These are phyloP conservation scores for Ovis canadensis DNA, from an alignment of 2,113 vertebrate genomes.

Conservation along the genomic window DNA sequence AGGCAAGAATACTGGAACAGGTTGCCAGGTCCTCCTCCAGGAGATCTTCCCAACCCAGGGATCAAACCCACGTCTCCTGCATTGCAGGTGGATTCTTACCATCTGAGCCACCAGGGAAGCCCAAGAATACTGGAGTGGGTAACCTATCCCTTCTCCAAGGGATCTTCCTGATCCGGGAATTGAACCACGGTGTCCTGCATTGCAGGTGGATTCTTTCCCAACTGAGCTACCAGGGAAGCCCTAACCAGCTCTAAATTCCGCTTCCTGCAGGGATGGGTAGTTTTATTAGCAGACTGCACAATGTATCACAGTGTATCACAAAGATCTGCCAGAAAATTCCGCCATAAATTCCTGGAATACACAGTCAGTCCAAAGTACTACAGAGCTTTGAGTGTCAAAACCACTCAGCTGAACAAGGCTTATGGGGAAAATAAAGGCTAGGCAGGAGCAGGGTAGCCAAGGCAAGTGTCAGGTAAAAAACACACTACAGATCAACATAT, in stretches of 20 bases:
- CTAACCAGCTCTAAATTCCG: not conserved
- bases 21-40: not conserved
- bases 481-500: accelerated
- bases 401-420: not conserved
- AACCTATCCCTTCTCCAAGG: not conserved
- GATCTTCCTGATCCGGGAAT: not conserved
- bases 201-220: not conserved
- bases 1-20: not conserved
- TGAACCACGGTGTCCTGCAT: accelerated
- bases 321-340: not conserved
- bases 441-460: not conserved
- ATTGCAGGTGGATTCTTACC: not conserved
- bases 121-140: not conserved
- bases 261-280: not conserved
- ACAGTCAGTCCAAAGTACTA: not conserved
- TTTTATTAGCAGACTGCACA: not conserved
- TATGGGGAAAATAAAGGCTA: not conserved
- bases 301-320: not conserved
- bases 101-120: not conserved
- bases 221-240: not conserved
- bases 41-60: not conserved
- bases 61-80: not conserved
- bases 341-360: not conserved
- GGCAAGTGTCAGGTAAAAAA: not conserved
- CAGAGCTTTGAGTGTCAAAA: not conserved